Evolutionary conservation across 2,797 vertebrate species (phyloP).

Genomic region (Coendou prehensilis): DNA sequence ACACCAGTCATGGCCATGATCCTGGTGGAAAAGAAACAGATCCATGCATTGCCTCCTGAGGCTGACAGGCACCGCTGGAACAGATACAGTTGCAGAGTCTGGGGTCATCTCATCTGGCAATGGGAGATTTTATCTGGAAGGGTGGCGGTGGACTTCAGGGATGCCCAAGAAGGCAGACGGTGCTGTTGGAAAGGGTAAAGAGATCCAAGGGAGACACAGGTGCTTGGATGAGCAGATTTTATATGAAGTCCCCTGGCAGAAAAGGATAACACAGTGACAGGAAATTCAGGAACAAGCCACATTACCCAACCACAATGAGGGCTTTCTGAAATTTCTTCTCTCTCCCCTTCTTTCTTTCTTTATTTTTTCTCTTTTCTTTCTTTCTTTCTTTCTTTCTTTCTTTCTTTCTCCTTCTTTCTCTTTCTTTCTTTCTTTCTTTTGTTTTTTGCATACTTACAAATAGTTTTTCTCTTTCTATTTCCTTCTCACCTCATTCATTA

Average conservation of each 20-base stretch:
- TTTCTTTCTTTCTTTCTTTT: not conserved
- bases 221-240: not conserved
- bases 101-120: not conserved
- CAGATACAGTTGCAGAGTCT: not conserved
- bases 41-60: not conserved
- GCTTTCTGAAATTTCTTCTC: not conserved
- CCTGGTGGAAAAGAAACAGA: not conserved
- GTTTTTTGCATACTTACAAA: not conserved
- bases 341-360: no score
- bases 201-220: not conserved
- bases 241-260: not conserved
- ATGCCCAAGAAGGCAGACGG: not conserved
- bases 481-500: not conserved
- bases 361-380: not conserved
- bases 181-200: not conserved
- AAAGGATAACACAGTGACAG: not conserved
- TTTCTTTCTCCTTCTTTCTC: not conserved
- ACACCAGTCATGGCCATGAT: not conserved
- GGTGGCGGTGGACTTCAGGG: not conserved
- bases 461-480: not conserved
- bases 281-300: not conserved
- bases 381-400: not conserved
- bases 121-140: slow-evolving; percentile 24
- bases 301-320: not conserved
- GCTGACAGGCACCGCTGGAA: not conserved